Evolutionary conservation across 2,797 vertebrate species (phyloP).

Genomic region (Leuciscus waleckii): DNA sequence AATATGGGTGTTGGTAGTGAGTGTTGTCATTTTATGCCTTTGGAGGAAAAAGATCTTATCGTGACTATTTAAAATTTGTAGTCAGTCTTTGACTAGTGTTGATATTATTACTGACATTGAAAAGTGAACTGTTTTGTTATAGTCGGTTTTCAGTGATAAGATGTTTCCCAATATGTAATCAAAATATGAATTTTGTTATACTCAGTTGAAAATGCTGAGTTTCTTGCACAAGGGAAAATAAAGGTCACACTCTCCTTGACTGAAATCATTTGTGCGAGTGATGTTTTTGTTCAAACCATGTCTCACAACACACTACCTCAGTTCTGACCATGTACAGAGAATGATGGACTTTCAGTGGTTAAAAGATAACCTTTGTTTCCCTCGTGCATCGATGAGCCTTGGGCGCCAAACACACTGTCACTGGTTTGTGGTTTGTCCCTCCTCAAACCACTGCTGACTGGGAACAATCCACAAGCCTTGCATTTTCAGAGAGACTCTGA

Average conservation of each 20-base stretch:
- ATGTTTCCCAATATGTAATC: slow-evolving; percentile 8
- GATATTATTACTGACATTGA: slow-evolving; percentile 50
- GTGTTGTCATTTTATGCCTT: slow-evolving; percentile 51
- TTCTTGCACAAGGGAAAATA: slow-evolving; percentile 38
- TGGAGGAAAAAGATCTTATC: slow-evolving; percentile 25
- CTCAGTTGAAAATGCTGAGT: slow-evolving; percentile 14
- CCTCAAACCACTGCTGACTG: too few relatives aligned
- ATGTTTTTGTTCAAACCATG: background rate
- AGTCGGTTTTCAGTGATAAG: slow-evolving; percentile 32
- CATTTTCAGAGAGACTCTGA: too few relatives aligned
- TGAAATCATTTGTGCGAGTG: background rate
- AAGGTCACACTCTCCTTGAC: slow-evolving; percentile 11
- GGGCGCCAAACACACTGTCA: too few relatives aligned
- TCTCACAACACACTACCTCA: background rate
- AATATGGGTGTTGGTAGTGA: slow-evolving; percentile 42
- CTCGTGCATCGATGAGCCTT: too few relatives aligned
- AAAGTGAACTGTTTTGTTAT: slow-evolving; percentile 33
- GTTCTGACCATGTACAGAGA: background rate
- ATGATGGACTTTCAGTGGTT: background rate
- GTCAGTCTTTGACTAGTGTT: slow-evolving; percentile 53
- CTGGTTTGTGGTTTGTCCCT: too few relatives aligned
- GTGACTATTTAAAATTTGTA: slow-evolving; percentile 47
- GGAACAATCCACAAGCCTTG: too few relatives aligned
- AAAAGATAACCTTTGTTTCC: too few relatives aligned
- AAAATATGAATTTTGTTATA: slow-evolving; percentile 15